Percentiles rank a stretch among this genome's conserved stretches.
These are phyloP conservation scores for Hemicordylus capensis DNA, from an alignment of 2,113 vertebrate species.

Conservation along the genomic window DNA sequence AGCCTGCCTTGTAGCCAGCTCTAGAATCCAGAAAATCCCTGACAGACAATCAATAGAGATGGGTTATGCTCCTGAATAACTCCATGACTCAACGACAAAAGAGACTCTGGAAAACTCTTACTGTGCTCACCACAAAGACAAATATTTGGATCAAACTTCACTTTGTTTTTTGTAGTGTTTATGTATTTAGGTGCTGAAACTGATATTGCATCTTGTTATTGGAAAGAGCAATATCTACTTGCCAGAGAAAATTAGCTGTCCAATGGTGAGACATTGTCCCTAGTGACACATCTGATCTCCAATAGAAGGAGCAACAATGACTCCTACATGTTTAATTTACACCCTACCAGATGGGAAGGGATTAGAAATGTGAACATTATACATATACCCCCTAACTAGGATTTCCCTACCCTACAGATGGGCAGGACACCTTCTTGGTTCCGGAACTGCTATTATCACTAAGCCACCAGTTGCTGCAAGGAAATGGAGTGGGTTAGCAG, in stretches of 20 bases:
- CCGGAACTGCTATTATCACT: not conserved
- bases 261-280: no score
- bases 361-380: not conserved
- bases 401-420: not conserved
- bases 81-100: not conserved
- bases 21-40: not conserved
- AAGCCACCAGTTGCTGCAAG: not conserved
- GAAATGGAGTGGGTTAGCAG: not conserved
- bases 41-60: not conserved
- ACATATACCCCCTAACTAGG: not conserved
- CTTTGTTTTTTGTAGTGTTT: not conserved
- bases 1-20: not conserved
- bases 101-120: not conserved
- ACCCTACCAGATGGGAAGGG: not conserved
- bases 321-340: not conserved
- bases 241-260: not conserved
- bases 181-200: not conserved
- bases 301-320: not conserved
- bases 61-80: not conserved
- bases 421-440: not conserved
- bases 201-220: not conserved
- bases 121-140: not conserved
- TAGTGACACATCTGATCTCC: not conserved
- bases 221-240: not conserved
- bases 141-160: not conserved